phyloP scores from a whole-genome alignment of 2,888 invertebrate genomes.

The Tipula confusa region DNA sequence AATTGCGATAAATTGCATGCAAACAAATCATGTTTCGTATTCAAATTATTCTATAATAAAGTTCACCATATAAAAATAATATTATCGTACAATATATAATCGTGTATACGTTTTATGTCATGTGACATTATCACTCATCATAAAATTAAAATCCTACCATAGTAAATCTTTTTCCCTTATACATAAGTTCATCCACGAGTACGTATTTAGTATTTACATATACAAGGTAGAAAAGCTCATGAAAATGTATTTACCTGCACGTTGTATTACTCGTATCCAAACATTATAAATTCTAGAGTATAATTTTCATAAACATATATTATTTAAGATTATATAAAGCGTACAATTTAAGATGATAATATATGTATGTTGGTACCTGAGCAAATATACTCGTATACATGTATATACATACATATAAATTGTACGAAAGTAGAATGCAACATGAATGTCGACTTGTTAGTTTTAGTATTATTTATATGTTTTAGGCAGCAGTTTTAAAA shows the following conservation, averaged over 20 bases:
- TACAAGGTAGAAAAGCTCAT: background rate
- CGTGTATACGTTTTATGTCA: background rate
- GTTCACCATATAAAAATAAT: background rate
- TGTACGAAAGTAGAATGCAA: background rate
- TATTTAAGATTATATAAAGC: constrained; percentile 20
- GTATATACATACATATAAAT: background rate
- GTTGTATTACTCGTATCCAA: background rate
- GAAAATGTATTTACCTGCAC: background rate
- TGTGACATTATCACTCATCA: background rate
- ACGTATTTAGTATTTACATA: background rate
- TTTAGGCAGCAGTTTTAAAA: background rate
- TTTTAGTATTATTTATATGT: background rate
- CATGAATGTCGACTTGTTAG: background rate
- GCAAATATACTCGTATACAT: background rate
- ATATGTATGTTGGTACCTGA: background rate
- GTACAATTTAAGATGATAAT: background rate
- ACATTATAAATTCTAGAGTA: background rate
- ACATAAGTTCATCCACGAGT: background rate
- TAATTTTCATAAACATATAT: background rate
- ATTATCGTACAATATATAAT: background rate
- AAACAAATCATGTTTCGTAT: background rate
- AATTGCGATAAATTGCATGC: background rate
- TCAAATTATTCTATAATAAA: background rate
- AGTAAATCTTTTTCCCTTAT: background rate
- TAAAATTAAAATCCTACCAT: background rate